These are phyloP conservation scores for Chydorus sphaericus DNA, from an alignment of 2,888 invertebrate genomes.

Conservation along the genomic window DNA sequence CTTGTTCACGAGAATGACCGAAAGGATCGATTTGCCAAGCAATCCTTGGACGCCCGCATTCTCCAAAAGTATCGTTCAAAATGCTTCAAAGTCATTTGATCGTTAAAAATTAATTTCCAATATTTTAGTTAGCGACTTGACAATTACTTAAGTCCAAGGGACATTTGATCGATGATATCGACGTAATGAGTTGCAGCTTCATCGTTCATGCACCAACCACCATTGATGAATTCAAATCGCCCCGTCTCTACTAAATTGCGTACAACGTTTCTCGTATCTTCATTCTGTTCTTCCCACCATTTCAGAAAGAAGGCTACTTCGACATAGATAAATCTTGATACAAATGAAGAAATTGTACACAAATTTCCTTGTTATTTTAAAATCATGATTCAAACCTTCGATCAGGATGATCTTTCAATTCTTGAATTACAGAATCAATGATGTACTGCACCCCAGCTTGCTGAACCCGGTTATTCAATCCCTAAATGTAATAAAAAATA, in stretches of 20 bases:
- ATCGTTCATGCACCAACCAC: constrained; percentile 27
- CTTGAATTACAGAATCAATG: constrained; percentile 65
- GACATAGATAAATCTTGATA: constrained; percentile 34
- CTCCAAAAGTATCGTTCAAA: constrained; percentile 50
- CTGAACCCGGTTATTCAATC: constrained; percentile 16
- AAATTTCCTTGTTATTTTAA: not conserved
- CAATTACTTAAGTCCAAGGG: constrained; percentile 22
- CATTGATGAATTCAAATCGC: constrained; percentile 22
- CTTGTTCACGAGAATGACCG: constrained; percentile 58
- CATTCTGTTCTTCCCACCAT: constrained; percentile 62
- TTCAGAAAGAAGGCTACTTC: constrained; percentile 33
- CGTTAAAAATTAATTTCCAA: not conserved
- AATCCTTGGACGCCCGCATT: constrained; percentile 55
- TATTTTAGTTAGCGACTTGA: no score
- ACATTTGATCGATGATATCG: constrained; percentile 25
- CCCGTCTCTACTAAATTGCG: constrained; percentile 45
- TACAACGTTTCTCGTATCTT: constrained; percentile 37
- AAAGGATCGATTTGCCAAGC: constrained; percentile 83
- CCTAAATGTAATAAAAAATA: not conserved
- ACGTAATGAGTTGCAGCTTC: constrained; percentile 24
- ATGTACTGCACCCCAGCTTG: constrained; percentile 46
- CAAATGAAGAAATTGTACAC: constrained; percentile 23
- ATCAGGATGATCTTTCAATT: constrained; percentile 48
- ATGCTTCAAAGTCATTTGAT: constrained; percentile 17
- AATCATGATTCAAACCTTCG: constrained; percentile 24